Evolutionary conservation across 2,888 invertebrate genomes (phyloP).

Genomic region (Caenorhabditis sp.): DNA sequence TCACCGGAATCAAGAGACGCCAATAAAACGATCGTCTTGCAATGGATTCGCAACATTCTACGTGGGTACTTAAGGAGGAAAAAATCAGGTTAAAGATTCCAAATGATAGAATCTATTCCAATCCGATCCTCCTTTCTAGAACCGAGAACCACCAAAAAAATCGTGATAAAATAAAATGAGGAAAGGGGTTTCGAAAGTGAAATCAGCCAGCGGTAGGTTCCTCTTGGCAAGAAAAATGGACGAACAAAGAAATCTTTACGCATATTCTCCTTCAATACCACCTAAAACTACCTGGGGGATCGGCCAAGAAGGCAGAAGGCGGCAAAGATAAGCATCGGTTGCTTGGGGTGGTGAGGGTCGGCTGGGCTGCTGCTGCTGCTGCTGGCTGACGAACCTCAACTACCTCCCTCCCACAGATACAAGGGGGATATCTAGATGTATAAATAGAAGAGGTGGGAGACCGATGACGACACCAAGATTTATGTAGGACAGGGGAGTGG

Average conservation of each 20-base stretch:
- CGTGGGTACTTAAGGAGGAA: constrained; percentile 15
- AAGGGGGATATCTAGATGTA: constrained; percentile 17
- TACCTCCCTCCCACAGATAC: background rate
- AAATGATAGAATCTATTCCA: background rate
- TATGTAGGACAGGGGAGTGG: constrained; percentile 14
- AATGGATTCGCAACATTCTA: constrained; percentile 35
- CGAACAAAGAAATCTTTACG: constrained; percentile 25
- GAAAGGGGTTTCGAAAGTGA: constrained; percentile 23
- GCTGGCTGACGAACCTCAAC: constrained; percentile 10
- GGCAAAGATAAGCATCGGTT: constrained; percentile 51
- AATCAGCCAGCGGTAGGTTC: constrained; percentile 9
- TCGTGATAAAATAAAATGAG: background rate
- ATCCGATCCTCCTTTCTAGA: no score
- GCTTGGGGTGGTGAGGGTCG: constrained; percentile 14
- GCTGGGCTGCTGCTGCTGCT: background rate
- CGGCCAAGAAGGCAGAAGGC: constrained; percentile 34
- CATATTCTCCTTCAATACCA: constrained; percentile 52
- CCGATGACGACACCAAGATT: no score
- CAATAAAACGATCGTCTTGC: constrained; percentile 9
- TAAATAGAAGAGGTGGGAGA: no score
- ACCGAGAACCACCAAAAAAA: background rate
- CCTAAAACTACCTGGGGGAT: constrained; percentile 34
- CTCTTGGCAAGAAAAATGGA: constrained; percentile 12
- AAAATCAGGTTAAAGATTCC: constrained; percentile 1
- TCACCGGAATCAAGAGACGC: background rate